These are phyloP conservation scores for Ptychobarbus kaznakovi DNA, from an alignment of 2,797 vertebrate species.

Conservation along the genomic window DNA sequence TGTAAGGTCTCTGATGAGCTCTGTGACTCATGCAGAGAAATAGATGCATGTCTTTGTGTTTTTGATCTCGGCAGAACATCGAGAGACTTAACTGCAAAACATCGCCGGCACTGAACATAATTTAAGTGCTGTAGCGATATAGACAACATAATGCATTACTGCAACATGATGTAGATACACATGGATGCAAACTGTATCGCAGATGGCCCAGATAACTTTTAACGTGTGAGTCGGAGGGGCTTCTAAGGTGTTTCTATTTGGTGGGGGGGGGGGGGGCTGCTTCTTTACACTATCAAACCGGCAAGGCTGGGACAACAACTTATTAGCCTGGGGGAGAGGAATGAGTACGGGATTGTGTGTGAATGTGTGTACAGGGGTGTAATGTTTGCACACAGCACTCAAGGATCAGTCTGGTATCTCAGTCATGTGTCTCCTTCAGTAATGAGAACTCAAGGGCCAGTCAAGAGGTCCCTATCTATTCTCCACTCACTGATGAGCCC, in stretches of 20 bases:
- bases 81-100: background rate
- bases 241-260: background rate
- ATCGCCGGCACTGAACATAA: background rate
- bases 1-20: background rate
- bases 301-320: background rate
- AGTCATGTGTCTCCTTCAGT: conserved; percentile 21
- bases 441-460: conserved; percentile 42
- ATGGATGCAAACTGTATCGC: background rate
- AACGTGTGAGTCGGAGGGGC: background rate
- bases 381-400: conserved; percentile 39
- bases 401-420: conserved; percentile 11
- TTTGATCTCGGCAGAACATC: conserved; percentile 2
- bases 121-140: background rate
- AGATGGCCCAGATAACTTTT: background rate
- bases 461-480: conserved; percentile 10
- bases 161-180: background rate
- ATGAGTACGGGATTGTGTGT: background rate
- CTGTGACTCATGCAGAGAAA: background rate
- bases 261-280: too few species aligned
- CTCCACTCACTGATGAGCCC: conserved; percentile 20
- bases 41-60: conserved; percentile 28
- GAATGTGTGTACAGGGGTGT: background rate
- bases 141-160: background rate
- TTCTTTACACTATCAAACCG: background rate
- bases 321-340: background rate